Conservation (phyloP, 2,113 vertebrate genomes). For the Phyllopteryx taeniolatus region DNA sequence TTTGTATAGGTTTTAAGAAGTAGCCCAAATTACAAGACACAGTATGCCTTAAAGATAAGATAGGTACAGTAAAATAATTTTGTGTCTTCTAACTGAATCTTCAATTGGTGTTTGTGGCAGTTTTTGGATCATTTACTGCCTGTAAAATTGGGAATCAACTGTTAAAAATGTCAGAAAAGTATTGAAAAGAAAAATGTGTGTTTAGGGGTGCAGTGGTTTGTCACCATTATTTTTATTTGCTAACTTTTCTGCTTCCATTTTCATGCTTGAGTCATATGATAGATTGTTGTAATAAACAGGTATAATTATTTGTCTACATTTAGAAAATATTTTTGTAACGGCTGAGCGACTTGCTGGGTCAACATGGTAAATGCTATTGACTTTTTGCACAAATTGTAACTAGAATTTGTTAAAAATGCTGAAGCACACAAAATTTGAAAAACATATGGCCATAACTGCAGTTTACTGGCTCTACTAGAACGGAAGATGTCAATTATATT, state of each 20-base stretch:
- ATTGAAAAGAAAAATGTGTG: no score
- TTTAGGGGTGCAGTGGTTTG: no score
- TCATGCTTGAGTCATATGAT: not conserved
- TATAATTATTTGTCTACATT: not conserved
- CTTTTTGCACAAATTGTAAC: no score
- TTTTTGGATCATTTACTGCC: no score
- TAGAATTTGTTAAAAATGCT: not conserved
- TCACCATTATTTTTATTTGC: no score
- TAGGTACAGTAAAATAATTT: not conserved
- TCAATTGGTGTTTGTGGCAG: no score
- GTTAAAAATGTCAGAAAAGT: no score
- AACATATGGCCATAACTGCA: not conserved
- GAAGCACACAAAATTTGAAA: not conserved
- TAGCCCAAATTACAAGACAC: no score
- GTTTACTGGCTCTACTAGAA: not conserved
- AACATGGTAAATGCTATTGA: not conserved
- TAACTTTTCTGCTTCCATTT: not conserved
- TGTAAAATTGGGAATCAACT: no score
- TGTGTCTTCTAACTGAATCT: no score
- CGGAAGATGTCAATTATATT: not conserved
- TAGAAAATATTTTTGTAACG: not conserved
- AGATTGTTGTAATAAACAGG: not conserved
- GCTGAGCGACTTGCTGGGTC: not conserved
- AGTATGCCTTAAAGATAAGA: no score
- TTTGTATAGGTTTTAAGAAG: no score